These are phyloP conservation scores for Halictus rubicundus DNA, from an alignment of 1,140 invertebrate species.

Conservation along the genomic window DNA sequence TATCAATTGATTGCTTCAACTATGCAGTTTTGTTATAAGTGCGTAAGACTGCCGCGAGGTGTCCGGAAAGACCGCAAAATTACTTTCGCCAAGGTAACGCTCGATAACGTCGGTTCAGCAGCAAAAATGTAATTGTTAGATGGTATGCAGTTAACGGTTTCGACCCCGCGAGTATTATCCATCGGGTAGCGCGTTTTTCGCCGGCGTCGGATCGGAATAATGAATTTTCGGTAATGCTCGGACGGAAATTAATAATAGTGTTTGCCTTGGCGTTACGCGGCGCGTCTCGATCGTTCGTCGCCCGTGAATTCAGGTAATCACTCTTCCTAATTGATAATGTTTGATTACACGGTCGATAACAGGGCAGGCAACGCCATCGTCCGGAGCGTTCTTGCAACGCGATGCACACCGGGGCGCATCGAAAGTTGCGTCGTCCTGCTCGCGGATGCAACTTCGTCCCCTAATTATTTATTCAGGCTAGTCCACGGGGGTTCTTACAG, in stretches of 20 bases:
- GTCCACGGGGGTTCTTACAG: background rate
- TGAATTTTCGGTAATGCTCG: slow-evolving; percentile 16
- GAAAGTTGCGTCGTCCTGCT: too few relatives aligned
- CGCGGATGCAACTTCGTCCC: background rate
- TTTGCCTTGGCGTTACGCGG: slow-evolving; percentile 11
- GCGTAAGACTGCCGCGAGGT: too few relatives aligned
- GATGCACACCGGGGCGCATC: too few relatives aligned
- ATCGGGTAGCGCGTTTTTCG: slow-evolving; percentile 23
- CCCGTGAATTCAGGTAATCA: slow-evolving; percentile 10
- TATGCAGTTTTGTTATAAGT: too few relatives aligned
- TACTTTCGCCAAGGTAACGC: too few relatives aligned
- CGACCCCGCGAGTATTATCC: slow-evolving; percentile 21
- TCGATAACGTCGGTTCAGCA: too few relatives aligned
- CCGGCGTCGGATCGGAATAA: background rate
- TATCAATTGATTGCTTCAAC: too few relatives aligned
- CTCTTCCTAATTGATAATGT: slow-evolving; percentile 27
- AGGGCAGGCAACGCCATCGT: background rate
- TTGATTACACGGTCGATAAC: slow-evolving; percentile 18
- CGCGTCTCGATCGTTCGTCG: slow-evolving; percentile 16
- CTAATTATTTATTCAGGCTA: slow-evolving; percentile 1
- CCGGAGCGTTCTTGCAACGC: background rate
- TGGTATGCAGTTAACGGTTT: too few relatives aligned
- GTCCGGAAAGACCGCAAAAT: too few relatives aligned
- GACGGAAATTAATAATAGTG: slow-evolving; percentile 36
- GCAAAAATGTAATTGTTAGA: too few relatives aligned